These are phyloP conservation scores for Nyleta sp. DNA, from an alignment of 2,888 invertebrate genomes.

Conservation along the genomic window DNA sequence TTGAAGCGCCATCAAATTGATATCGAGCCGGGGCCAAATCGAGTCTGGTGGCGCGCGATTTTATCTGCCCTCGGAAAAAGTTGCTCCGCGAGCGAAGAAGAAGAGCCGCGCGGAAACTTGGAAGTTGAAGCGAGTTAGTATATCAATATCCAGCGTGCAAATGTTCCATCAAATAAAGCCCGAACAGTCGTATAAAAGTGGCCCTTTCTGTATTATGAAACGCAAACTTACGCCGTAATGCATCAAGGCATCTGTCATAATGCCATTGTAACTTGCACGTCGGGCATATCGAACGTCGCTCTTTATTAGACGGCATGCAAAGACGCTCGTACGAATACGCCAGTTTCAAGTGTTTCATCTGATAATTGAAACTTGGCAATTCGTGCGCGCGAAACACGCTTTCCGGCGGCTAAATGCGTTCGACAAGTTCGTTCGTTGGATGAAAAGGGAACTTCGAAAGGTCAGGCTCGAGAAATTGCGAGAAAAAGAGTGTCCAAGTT, in stretches of 20 bases:
- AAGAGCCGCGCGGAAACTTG: constrained; percentile 5
- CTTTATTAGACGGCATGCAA: constrained; percentile 20
- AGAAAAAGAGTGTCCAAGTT: too few species aligned
- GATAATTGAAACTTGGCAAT: too few species aligned
- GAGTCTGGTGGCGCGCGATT: background rate
- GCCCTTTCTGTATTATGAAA: constrained; percentile 38
- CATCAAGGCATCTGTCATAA: constrained; percentile 50
- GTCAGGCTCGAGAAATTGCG: too few species aligned
- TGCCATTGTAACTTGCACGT: constrained; percentile 48
- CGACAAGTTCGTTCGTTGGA: too few species aligned
- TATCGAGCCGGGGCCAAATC: constrained; percentile 5
- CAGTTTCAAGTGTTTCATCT: background rate
- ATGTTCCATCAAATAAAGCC: constrained; percentile 54
- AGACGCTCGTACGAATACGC: background rate
- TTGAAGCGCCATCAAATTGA: too few species aligned
- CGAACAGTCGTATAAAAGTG: constrained; percentile 44
- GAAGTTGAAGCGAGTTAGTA: constrained; percentile 22
- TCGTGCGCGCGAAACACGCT: too few species aligned
- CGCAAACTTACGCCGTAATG: constrained; percentile 42
- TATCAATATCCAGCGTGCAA: constrained; percentile 45
- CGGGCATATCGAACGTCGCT: constrained; percentile 36
- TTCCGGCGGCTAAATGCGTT: too few species aligned
- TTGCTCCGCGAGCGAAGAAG: constrained; percentile 34
- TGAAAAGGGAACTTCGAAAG: too few species aligned
- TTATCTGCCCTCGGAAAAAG: constrained; percentile 14